A percentile compares a stretch with the other conserved stretches of the same genome.
Conservation (phyloP, 2,888 invertebrate species). For the Orgyia antiqua region DNA sequence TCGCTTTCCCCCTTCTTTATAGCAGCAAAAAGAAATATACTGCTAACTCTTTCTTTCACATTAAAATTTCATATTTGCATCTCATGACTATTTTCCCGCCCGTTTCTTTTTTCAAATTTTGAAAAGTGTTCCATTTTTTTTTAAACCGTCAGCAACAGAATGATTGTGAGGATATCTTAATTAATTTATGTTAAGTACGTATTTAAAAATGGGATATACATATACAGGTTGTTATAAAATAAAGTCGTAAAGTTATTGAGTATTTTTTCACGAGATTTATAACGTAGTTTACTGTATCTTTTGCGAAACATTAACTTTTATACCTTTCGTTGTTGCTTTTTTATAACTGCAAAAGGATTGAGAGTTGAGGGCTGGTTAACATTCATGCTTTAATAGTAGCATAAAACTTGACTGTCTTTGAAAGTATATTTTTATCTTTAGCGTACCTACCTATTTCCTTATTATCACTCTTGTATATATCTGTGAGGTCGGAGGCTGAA, state of each 20-base stretch:
- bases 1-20: constrained; percentile 55
- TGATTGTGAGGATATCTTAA: constrained; percentile 67
- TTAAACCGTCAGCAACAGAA: constrained; percentile 61
- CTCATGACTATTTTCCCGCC: constrained; percentile 46
- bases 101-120: constrained; percentile 64
- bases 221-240: constrained; percentile 45
- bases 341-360: constrained; percentile 38
- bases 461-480: no score
- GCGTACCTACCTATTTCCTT: no score
- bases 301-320: constrained; percentile 58
- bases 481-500: no score
- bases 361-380: constrained; percentile 31
- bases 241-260: constrained; percentile 44
- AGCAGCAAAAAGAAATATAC: constrained; percentile 58
- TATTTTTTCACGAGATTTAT: constrained; percentile 44
- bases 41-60: constrained; percentile 66
- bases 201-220: no score
- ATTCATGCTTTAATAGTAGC: constrained; percentile 9
- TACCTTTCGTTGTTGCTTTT: constrained; percentile 31
- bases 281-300: constrained; percentile 43
- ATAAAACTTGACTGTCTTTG: no score
- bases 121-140: constrained; percentile 47
- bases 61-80: constrained; percentile 45
- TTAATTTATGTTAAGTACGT: constrained; percentile 73
- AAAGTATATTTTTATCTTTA: no score